Conservation (phyloP, 2,113 vertebrate genomes). For the Apodemus speciosus region DNA sequence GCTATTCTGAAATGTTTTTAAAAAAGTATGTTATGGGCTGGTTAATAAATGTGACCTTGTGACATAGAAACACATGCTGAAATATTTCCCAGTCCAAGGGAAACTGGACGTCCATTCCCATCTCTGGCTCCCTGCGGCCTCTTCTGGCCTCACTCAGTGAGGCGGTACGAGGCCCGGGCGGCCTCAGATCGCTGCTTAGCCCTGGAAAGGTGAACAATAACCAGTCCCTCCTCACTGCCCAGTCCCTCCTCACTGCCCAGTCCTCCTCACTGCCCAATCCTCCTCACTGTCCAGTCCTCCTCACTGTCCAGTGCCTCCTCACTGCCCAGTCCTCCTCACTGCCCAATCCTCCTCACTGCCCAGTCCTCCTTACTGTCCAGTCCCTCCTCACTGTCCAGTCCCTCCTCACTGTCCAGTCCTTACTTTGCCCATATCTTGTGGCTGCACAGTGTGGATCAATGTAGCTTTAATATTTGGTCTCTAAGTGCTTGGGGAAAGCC, state of each 20-base stretch:
- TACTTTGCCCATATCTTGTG: not conserved
- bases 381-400: too few relatives aligned
- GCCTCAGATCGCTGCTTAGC: not conserved
- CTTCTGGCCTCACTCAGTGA: not conserved
- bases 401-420: not conserved
- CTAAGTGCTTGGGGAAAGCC: not conserved
- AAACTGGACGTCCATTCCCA: not conserved
- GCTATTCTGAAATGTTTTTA: not conserved
- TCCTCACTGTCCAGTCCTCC: not conserved
- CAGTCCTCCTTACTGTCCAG: not conserved
- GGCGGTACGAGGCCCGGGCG: not conserved
- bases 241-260: not conserved
- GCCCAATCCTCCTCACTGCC: not conserved
- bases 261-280: not conserved
- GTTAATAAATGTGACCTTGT: conserved; percentile 15
- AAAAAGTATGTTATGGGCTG: not conserved
- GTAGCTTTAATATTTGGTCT: not conserved
- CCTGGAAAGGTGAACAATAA: not conserved
- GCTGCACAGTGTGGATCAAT: not conserved
- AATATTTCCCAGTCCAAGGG: not conserved
- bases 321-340: not conserved
- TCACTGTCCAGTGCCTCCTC: not conserved
- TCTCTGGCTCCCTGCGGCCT: not conserved
- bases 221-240: not conserved
- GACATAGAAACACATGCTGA: conserved; percentile 8